Conservation (phyloP, 92 coral and sea anemone species). For the Paramuricea clavata region DNA sequence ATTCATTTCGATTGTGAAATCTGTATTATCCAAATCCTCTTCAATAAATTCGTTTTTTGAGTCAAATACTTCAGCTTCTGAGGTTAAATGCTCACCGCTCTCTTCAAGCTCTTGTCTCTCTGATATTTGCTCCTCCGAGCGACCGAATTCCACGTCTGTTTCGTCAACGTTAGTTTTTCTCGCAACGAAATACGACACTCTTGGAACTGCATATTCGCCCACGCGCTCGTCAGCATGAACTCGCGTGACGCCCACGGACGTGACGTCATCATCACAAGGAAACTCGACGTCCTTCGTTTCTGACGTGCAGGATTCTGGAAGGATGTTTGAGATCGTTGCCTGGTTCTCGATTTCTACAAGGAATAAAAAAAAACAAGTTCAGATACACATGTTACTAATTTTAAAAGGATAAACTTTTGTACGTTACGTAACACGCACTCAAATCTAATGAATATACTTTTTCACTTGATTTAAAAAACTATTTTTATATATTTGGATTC, state of each 20-base stretch:
- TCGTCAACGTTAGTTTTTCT: not conserved
- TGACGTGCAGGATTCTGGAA: not conserved
- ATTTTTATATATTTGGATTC: too few species aligned
- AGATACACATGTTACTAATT: too few species aligned
- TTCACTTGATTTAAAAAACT: too few species aligned
- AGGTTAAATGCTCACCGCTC: not conserved
- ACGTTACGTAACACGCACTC: too few species aligned
- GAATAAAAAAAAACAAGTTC: not conserved
- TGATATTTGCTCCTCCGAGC: conserved; percentile 48
- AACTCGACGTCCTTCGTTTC: not conserved
- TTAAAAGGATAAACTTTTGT: too few species aligned
- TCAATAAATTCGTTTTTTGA: not conserved
- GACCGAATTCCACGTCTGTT: not conserved
- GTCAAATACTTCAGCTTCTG: not conserved
- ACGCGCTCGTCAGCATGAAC: conserved; percentile 32
- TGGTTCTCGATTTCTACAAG: not conserved
- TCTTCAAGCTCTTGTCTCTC: conserved; percentile 32
- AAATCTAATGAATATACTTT: too few species aligned
- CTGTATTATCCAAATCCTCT: not conserved
- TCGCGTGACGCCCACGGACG: conserved; percentile 16
- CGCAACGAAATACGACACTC: conserved; percentile 20
- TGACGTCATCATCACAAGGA: conserved; percentile 1
- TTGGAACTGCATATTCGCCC: conserved; percentile 38
- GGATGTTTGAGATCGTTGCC: not conserved
- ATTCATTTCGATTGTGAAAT: not conserved